Conservation (phyloP, 2,888 invertebrate genomes). For the Entomobrya multifasciata region DNA sequence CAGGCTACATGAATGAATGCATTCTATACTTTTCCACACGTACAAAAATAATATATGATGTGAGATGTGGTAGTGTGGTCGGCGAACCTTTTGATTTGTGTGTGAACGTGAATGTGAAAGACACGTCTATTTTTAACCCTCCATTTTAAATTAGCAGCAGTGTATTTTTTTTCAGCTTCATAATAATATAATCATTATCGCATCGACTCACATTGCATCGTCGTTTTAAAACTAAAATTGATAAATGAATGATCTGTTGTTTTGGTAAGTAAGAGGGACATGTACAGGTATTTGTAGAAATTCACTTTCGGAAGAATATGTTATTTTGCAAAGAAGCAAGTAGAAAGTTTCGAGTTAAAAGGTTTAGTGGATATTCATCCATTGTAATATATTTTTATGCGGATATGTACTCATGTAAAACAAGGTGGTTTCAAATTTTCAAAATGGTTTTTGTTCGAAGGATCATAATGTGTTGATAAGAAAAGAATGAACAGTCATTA, state of each 20-base stretch:
- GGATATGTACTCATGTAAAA: not conserved
- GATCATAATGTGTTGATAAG: not conserved
- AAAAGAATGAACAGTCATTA: not conserved
- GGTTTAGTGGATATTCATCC: not conserved
- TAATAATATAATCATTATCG: too few relatives aligned
- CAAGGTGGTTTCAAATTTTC: not conserved
- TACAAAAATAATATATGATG: not conserved
- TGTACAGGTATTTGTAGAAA: conserved; percentile 31
- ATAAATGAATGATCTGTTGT: not conserved
- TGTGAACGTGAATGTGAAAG: not conserved
- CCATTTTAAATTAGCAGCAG: not conserved
- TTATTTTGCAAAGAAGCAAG: conserved; percentile 11
- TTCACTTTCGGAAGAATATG: conserved; percentile 39
- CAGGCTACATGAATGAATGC: too few relatives aligned
- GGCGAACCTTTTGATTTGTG: not conserved
- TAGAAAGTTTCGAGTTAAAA: conserved; percentile 50
- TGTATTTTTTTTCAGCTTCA: not conserved
- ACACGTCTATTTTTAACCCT: not conserved
- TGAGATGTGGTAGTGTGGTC: too few relatives aligned
- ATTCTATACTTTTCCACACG: not conserved
- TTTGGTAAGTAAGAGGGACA: not conserved
- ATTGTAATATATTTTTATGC: too few relatives aligned
- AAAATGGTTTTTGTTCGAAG: too few relatives aligned
- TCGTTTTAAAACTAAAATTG: not conserved
- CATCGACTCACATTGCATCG: too few relatives aligned